Evolutionary conservation across 2,113 vertebrate genomes (phyloP).

Genomic region (Myocastor coypus): DNA sequence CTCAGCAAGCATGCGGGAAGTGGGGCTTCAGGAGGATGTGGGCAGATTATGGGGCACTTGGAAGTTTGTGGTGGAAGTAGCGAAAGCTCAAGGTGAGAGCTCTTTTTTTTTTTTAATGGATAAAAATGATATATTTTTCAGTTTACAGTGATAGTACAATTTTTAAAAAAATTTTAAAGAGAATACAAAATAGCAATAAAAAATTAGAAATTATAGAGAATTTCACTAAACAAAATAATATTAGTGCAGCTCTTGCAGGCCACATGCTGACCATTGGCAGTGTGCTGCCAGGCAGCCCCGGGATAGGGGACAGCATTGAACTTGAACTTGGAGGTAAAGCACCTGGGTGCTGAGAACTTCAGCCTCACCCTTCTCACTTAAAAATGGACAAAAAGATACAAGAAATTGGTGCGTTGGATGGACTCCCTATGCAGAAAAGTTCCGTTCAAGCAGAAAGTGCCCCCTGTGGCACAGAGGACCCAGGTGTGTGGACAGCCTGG

Average conservation of each 20-base stretch:
- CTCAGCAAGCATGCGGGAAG: background rate
- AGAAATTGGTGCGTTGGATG: no score
- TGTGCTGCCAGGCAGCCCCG: rapidly evolving
- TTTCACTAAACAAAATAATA: no score
- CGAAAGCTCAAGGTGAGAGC: background rate
- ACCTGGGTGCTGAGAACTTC: background rate
- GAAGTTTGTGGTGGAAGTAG: background rate
- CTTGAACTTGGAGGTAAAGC: background rate
- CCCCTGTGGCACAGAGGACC: background rate
- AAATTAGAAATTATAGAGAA: no score
- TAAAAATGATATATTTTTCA: no score
- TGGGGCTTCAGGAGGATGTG: conserved; percentile 1
- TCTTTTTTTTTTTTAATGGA: no score
- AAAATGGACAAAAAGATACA: background rate
- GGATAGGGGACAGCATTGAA: background rate
- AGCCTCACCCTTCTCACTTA: background rate
- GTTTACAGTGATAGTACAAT: no score
- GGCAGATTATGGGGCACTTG: background rate
- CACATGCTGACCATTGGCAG: rapidly evolving
- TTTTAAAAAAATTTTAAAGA: no score
- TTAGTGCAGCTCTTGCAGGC: no score
- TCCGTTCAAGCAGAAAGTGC: background rate
- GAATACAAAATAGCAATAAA: no score
- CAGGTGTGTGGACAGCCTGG: background rate
- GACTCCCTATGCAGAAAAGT: background rate